Conservation (phyloP, 2,888 invertebrate species). For the Cyclophora albipunctata region DNA sequence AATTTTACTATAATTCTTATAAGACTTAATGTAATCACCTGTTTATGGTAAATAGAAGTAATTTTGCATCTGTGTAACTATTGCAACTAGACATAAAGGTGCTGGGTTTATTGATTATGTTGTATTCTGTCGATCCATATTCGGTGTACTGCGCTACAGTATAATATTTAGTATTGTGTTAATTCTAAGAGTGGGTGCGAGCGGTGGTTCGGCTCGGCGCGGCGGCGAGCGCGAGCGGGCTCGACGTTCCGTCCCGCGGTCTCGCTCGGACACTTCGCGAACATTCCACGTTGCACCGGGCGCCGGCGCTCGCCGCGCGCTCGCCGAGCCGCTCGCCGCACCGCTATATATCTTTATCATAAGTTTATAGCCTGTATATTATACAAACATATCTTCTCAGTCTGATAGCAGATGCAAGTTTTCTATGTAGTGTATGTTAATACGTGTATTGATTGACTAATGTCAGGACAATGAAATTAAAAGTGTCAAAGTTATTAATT, state of each 20-base stretch:
- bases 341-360: slow-evolving; percentile 56
- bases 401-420: slow-evolving; percentile 71
- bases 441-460: slow-evolving; percentile 50
- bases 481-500: slow-evolving; percentile 49
- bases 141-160: slow-evolving; percentile 3
- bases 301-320: slow-evolving; percentile 11
- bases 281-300: slow-evolving; percentile 66
- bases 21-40: slow-evolving; percentile 66
- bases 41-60: slow-evolving; percentile 50
- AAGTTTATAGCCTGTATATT: slow-evolving; percentile 61
- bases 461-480: slow-evolving; percentile 70
- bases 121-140: slow-evolving; percentile 65
- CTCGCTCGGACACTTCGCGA: slow-evolving; percentile 41
- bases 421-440: slow-evolving; percentile 71
- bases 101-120: slow-evolving; percentile 67
- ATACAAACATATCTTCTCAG: slow-evolving; percentile 67
- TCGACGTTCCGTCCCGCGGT: slow-evolving; percentile 9
- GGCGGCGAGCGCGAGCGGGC: background rate
- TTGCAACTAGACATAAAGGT: slow-evolving; percentile 69
- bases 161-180: slow-evolving; percentile 61
- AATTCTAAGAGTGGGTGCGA: slow-evolving; percentile 53
- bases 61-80: slow-evolving; percentile 63
- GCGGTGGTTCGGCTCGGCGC: slow-evolving; percentile 31
- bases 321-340: slow-evolving; percentile 51
- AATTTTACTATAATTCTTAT: slow-evolving; percentile 68